These are phyloP conservation scores for Gobionotothen gibberifrons DNA, from an alignment of 2,797 vertebrate species.

Conservation along the genomic window DNA sequence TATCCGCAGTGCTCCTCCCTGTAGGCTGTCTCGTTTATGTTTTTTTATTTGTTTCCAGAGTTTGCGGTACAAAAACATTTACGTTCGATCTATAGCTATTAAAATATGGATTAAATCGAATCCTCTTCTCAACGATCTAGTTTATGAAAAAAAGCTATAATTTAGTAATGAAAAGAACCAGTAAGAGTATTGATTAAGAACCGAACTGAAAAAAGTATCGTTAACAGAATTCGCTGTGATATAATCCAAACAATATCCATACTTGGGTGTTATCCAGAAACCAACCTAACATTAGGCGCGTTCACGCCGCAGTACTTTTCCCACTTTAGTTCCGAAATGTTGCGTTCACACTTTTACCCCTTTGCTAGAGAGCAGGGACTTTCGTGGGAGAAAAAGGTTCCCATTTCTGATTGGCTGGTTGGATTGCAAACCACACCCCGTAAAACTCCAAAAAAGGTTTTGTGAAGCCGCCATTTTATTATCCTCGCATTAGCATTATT, in stretches of 20 bases:
- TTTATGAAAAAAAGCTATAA: neutral
- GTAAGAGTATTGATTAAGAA: neutral
- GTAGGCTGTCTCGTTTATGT: too few species aligned
- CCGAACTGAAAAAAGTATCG: neutral
- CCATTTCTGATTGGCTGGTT: too few species aligned
- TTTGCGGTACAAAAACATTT: neutral
- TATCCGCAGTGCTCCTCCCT: too few species aligned
- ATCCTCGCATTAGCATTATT: too few species aligned
- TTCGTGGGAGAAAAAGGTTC: too few species aligned
- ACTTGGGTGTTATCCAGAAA: conserved; percentile 9
- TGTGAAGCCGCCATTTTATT: too few species aligned
- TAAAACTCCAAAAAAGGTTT: too few species aligned
- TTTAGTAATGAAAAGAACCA: neutral
- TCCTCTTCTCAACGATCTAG: neutral
- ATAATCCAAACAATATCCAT: neutral
- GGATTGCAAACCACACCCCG: too few species aligned
- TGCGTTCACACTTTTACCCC: too few species aligned
- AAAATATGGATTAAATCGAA: neutral
- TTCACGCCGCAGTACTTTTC: too few species aligned
- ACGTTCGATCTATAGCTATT: neutral
- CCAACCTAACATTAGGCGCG: neutral
- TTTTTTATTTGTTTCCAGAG: neutral
- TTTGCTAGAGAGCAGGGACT: too few species aligned
- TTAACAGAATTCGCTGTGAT: neutral
- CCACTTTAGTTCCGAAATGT: too few species aligned